These are phyloP conservation scores for Ceratina australensis DNA, from an alignment of 1,140 invertebrate genomes.

Conservation along the genomic window DNA sequence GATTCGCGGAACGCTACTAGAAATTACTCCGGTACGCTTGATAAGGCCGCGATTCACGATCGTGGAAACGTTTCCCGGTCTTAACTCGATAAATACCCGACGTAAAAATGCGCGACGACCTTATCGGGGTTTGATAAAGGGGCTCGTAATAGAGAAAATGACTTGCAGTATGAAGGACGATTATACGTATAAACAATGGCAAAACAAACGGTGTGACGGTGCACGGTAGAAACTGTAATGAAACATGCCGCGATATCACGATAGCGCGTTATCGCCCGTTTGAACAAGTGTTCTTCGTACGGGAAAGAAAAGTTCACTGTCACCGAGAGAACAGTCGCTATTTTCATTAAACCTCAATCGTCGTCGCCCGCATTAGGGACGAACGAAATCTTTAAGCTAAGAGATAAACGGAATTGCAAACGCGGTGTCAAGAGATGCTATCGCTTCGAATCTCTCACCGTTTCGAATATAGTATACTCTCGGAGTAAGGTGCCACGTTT, in stretches of 20 bases:
- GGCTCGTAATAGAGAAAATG: neutral
- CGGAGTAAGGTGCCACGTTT: neutral
- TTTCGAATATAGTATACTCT: too few relatives aligned
- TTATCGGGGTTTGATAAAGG: constrained; percentile 5
- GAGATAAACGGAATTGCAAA: neutral
- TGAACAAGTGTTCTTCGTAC: neutral
- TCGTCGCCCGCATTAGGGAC: too few relatives aligned
- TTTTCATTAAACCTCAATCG: neutral
- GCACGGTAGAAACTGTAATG: neutral
- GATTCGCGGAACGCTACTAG: neutral
- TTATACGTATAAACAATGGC: constrained; percentile 12
- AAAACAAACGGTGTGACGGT: neutral
- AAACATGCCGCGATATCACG: constrained; percentile 5
- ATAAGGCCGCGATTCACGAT: neutral
- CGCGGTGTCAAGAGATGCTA: neutral
- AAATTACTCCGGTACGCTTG: neutral
- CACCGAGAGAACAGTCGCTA: constrained; percentile 9
- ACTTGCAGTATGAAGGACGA: neutral
- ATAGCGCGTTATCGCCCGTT: constrained; percentile 20
- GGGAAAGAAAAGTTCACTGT: neutral
- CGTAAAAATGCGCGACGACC: neutral
- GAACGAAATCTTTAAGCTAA: neutral
- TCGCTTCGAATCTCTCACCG: neutral
- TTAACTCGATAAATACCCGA: neutral
- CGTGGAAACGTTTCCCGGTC: neutral